Evolutionary conservation across 2,797 vertebrate genomes (phyloP).

Genomic region (Numenius phaeopus): DNA sequence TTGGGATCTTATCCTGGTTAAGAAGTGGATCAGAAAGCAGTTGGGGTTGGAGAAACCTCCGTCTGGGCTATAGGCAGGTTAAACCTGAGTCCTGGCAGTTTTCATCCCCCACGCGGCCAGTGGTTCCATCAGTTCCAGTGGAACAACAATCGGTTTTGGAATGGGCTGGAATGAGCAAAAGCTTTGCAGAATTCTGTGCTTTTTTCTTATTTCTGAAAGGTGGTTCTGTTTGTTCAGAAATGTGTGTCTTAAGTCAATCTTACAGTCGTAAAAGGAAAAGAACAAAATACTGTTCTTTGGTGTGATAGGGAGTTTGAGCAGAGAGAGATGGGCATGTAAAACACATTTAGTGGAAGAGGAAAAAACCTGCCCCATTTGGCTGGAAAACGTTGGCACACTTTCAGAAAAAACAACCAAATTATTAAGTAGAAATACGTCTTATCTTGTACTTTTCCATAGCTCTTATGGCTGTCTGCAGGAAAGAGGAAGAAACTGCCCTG

Average conservation of each 20-base stretch:
- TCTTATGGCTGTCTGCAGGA: background rate
- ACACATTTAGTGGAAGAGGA: background rate
- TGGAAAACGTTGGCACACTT: background rate
- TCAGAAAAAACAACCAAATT: background rate
- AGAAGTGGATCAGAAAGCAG: background rate
- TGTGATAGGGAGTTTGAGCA: background rate
- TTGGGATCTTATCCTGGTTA: background rate
- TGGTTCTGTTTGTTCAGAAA: background rate
- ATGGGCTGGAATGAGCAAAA: background rate
- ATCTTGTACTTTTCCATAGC: background rate
- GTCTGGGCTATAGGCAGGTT: background rate
- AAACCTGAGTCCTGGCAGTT: background rate
- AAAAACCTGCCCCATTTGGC: background rate
- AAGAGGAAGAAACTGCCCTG: conserved; percentile 13
- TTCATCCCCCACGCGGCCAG: accelerated
- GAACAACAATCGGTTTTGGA: background rate
- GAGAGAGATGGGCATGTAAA: background rate
- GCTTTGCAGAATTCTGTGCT: background rate
- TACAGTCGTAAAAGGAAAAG: background rate
- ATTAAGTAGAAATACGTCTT: background rate
- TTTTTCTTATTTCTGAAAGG: background rate
- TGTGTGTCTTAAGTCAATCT: background rate
- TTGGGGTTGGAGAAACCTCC: background rate
- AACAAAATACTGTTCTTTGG: background rate
- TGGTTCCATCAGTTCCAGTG: background rate